phyloP scores from a whole-genome alignment of 2,113 vertebrate genomes.

The Capreolus pygargus region DNA sequence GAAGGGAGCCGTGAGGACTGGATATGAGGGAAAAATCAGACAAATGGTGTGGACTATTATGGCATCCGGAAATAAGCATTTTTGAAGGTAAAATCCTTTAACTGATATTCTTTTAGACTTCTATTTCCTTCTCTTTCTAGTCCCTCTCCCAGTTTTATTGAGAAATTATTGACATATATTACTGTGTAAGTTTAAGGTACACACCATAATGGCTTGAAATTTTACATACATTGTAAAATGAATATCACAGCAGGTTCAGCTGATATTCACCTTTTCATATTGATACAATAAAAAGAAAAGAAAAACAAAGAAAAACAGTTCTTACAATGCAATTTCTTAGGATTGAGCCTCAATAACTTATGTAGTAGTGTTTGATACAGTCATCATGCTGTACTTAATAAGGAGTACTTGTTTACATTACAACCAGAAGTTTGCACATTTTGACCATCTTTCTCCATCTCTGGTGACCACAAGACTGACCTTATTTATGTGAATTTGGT shows the following conservation, averaged over 20 bases:
- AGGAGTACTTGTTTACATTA: background rate
- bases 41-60: background rate
- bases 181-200: background rate
- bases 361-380: background rate
- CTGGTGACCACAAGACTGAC: background rate
- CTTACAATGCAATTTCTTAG: background rate
- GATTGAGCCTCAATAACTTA: background rate
- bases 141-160: background rate
- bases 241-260: background rate
- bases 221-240: background rate
- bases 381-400: background rate
- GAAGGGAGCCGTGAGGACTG: background rate
- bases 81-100: background rate
- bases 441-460: background rate
- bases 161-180: background rate
- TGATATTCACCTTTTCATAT: background rate
- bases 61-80: background rate
- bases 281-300: background rate
- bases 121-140: background rate
- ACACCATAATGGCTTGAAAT: background rate
- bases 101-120: background rate
- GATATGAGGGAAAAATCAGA: background rate
- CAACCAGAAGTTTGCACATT: background rate
- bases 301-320: background rate
- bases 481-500: background rate